A percentile compares a stretch with the other conserved stretches of the same genome.
phyloP scores from a whole-genome alignment of 2,888 invertebrate genomes.

The Pammene fasciana region DNA sequence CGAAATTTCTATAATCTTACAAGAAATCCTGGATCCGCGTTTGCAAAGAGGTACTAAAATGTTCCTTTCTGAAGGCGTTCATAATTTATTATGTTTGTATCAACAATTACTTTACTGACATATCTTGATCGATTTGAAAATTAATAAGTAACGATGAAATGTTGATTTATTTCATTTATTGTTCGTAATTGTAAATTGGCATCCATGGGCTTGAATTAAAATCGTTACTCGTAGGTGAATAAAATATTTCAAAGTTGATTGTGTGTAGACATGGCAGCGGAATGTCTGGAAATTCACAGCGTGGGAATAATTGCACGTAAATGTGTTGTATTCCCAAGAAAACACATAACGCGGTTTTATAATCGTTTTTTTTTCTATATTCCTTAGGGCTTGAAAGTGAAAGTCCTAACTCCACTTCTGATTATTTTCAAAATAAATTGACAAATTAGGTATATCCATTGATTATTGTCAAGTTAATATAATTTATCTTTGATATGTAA shows the following conservation, averaged over 20 bases:
- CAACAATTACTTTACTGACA: not conserved
- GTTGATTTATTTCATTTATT: not conserved
- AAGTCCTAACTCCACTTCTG: too few species aligned
- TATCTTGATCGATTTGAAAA: not conserved
- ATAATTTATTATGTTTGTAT: not conserved
- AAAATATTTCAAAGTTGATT: slow-evolving; percentile 24
- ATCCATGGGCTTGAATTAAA: slow-evolving; percentile 13
- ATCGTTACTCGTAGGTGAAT: slow-evolving; percentile 14
- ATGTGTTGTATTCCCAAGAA: slow-evolving; percentile 25
- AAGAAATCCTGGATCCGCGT: too few species aligned
- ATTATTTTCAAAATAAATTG: too few species aligned
- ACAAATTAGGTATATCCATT: too few species aligned
- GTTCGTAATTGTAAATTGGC: slow-evolving; percentile 3
- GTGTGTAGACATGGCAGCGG: slow-evolving; percentile 12
- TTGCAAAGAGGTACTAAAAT: not conserved
- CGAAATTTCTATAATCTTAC: too few species aligned
- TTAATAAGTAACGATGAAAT: not conserved
- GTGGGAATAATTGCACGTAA: slow-evolving; percentile 30
- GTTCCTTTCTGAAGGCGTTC: not conserved
- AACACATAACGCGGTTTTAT: not conserved
- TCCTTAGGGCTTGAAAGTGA: not conserved
- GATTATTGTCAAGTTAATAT: too few species aligned
- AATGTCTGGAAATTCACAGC: slow-evolving; percentile 16
- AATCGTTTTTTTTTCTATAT: not conserved
- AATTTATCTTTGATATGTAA: too few species aligned